These are phyloP conservation scores for Leptocoma aspasia DNA, from an alignment of 2,113 vertebrate species.

Conservation along the genomic window DNA sequence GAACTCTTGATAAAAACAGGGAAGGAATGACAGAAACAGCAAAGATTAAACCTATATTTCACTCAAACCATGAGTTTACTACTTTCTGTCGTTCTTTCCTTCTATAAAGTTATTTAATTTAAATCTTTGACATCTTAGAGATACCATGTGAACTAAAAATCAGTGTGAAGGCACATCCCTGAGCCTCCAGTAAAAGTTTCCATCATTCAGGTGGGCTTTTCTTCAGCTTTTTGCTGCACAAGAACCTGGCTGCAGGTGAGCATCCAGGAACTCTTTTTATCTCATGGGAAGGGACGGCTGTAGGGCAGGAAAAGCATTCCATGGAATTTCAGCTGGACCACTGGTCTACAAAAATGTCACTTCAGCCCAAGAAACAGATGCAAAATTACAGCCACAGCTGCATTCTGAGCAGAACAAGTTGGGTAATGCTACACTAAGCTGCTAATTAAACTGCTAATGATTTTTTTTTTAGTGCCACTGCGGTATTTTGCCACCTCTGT, in stretches of 20 bases:
- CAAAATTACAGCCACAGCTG: conserved; percentile 77
- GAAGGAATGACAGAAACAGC: not conserved
- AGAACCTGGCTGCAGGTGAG: not conserved
- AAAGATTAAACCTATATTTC: not conserved
- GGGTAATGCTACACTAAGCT: conserved; percentile 71
- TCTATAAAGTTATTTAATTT: not conserved
- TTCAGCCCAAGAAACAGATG: conserved; percentile 73
- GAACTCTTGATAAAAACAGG: not conserved
- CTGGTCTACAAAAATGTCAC: conserved; percentile 47
- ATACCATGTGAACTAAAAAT: not conserved
- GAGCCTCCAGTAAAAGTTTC: not conserved
- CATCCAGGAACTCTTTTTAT: not conserved
- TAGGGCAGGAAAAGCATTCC: conserved; percentile 10
- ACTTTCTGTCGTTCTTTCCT: not conserved
- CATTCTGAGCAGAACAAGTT: conserved; percentile 72
- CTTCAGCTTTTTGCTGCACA: not conserved
- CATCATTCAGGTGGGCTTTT: not conserved
- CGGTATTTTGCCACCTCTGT: conserved; percentile 65
- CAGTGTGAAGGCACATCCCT: not conserved
- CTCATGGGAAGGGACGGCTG: not conserved
- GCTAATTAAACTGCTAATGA: conserved; percentile 75
- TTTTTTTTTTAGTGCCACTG: conserved; percentile 66
- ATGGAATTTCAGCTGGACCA: conserved; percentile 65
- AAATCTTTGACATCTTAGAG: not conserved
- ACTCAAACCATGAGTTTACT: not conserved